Conservation (phyloP, 2,888 invertebrate genomes). For the Augochlorella aurata region DNA sequence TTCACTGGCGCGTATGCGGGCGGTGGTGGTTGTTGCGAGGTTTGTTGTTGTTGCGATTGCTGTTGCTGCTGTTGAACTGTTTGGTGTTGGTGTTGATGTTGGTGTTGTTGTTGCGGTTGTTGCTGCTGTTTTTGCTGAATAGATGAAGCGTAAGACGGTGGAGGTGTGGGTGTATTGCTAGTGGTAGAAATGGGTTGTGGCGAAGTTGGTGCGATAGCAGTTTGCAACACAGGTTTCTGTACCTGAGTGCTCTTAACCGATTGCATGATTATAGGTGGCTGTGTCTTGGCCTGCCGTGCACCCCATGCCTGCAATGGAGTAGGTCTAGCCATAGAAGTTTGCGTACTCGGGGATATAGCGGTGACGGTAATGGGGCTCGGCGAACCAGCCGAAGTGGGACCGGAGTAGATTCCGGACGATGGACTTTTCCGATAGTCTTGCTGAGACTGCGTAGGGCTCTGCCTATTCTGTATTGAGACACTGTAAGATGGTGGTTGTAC, state of each 20-base stretch:
- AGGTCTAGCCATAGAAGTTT: slow-evolving; percentile 88
- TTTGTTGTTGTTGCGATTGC: slow-evolving; percentile 85
- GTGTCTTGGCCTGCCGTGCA: slow-evolving; percentile 93
- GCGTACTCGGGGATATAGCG: slow-evolving; percentile 85
- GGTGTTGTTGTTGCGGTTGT: slow-evolving; percentile 86
- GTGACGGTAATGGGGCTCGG: slow-evolving; percentile 91
- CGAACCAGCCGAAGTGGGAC: slow-evolving; percentile 91
- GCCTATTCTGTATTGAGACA: slow-evolving; percentile 92
- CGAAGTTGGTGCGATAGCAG: slow-evolving; percentile 95
- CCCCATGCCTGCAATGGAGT: slow-evolving; percentile 93
- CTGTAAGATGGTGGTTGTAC: slow-evolving; percentile 93
- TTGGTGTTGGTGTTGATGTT: slow-evolving; percentile 82
- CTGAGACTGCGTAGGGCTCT: slow-evolving; percentile 92
- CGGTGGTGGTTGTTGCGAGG: slow-evolving; percentile 80
- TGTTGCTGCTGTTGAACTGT: slow-evolving; percentile 83
- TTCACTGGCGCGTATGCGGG: slow-evolving; percentile 84
- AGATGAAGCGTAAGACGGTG: slow-evolving; percentile 91
- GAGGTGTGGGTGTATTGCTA: slow-evolving; percentile 86
- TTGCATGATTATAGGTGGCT: slow-evolving; percentile 97
- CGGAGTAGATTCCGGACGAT: slow-evolving; percentile 93
- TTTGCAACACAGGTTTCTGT: slow-evolving; percentile 96
- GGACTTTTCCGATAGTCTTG: slow-evolving; percentile 92
- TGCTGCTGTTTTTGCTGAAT: slow-evolving; percentile 89
- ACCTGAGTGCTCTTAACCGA: slow-evolving; percentile 97
- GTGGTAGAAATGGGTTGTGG: slow-evolving; percentile 85